A percentile compares a stretch with the other conserved stretches of the same genome.
Evolutionary conservation across 2,888 invertebrate genomes (phyloP).

Genomic region (Gisinianus flammeolus): DNA sequence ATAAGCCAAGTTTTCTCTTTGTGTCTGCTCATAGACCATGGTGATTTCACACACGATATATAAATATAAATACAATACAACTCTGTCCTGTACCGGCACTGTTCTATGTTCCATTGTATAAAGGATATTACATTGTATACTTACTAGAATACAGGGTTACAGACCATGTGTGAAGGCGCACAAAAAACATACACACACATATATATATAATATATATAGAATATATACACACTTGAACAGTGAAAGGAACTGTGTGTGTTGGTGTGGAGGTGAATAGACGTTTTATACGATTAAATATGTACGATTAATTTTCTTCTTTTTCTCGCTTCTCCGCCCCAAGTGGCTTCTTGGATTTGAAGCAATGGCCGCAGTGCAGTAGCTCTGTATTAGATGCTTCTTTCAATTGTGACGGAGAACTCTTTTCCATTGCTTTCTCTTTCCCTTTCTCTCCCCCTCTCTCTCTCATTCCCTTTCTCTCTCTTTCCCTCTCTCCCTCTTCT

Average conservation of each 20-base stretch:
- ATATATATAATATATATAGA: no score
- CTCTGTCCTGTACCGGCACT: no score
- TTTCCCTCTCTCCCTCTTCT: background rate
- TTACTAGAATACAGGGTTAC: no score
- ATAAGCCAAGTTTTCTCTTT: background rate
- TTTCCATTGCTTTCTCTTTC: background rate
- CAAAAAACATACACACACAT: no score
- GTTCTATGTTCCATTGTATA: no score
- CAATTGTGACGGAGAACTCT: background rate
- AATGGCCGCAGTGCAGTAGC: conserved; percentile 50
- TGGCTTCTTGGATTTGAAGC: conserved; percentile 45
- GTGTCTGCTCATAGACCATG: background rate
- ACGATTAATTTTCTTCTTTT: conserved; percentile 53
- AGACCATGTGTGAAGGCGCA: background rate
- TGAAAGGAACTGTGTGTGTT: background rate
- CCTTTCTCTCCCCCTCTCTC: background rate
- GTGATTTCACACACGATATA: background rate
- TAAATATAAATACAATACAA: background rate
- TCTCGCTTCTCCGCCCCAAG: conserved; percentile 47
- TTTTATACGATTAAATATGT: conserved; percentile 53
- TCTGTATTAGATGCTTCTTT: conserved; percentile 19
- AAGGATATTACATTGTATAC: no score
- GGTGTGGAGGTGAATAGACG: conserved; percentile 29
- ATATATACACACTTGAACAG: no score
- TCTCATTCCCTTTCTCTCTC: background rate